Evolutionary conservation across 2,888 invertebrate genomes (phyloP).

Genomic region (Harpalus rufipes): DNA sequence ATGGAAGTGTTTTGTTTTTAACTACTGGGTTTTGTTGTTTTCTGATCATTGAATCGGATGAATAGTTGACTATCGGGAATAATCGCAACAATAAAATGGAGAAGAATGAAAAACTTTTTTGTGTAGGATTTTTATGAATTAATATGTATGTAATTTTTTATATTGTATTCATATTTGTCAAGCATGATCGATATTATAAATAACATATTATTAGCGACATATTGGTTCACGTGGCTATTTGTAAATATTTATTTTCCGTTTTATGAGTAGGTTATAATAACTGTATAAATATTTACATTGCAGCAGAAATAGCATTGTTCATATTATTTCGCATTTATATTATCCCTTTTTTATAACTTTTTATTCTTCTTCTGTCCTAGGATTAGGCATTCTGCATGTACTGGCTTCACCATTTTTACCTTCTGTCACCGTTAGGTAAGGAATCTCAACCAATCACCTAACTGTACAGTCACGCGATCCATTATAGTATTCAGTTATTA

Average conservation of each 20-base stretch:
- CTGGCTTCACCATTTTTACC: too few relatives aligned
- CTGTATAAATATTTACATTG: background rate
- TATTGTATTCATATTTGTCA: background rate
- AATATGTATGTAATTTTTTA: background rate
- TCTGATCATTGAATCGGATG: slow-evolving; percentile 23
- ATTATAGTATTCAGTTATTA: background rate
- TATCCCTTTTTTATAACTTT: too few relatives aligned
- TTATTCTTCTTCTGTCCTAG: too few relatives aligned
- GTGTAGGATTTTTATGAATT: background rate
- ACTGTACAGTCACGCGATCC: too few relatives aligned
- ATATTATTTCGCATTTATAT: background rate
- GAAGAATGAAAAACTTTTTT: background rate
- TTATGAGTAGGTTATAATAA: background rate
- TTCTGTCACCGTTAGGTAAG: too few relatives aligned
- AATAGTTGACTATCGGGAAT: slow-evolving; percentile 29
- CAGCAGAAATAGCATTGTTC: background rate
- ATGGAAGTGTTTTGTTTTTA: slow-evolving; percentile 28
- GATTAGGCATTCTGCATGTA: too few relatives aligned
- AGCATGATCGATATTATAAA: background rate
- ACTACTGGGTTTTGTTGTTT: slow-evolving; percentile 31
- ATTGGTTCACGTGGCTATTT: background rate
- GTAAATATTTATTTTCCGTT: slow-evolving; percentile 16
- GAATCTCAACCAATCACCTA: too few relatives aligned
- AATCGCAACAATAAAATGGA: slow-evolving; percentile 20
- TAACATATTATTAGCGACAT: slow-evolving; percentile 7